Percentiles rank a stretch among this genome's conserved stretches.
These are phyloP conservation scores for Echiichthys vipera DNA, from an alignment of 2,797 vertebrate species.

Conservation along the genomic window DNA sequence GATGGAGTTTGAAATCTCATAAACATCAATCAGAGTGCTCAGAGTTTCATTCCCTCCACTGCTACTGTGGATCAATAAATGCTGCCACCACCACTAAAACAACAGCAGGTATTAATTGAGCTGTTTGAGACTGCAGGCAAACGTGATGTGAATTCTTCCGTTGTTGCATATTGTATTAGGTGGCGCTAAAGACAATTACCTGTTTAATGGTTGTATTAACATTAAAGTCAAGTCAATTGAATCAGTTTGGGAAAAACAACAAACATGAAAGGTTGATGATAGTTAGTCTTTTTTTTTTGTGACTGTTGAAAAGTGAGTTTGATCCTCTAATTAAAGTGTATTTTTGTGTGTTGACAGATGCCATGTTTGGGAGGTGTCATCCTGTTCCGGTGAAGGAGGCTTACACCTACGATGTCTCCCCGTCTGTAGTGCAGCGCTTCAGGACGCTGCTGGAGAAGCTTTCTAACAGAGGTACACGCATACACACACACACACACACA, in stretches of 20 bases:
- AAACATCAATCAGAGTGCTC: constrained; percentile 1
- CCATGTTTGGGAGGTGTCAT: constrained; percentile 93
- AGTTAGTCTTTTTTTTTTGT: background rate
- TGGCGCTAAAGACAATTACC: background rate
- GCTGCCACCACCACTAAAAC: constrained; percentile 3
- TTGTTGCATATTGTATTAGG: background rate
- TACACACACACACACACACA: constrained; percentile 43
- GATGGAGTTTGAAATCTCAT: too few relatives aligned
- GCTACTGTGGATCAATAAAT: constrained; percentile 27
- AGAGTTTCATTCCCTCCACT: constrained; percentile 5
- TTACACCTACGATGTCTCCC: constrained; percentile 90
- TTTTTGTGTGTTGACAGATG: constrained; percentile 83
- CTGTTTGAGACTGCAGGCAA: background rate
- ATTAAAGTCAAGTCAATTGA: background rate
- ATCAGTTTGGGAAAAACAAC: background rate
- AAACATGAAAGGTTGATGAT: background rate
- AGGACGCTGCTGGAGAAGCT: constrained; percentile 89
- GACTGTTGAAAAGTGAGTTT: background rate
- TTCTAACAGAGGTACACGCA: constrained; percentile 87
- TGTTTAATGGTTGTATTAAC: background rate
- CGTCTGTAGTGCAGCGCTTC: constrained; percentile 86
- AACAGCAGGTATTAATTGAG: constrained; percentile 16
- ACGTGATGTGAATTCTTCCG: background rate
- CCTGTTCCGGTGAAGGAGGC: constrained; percentile 82
- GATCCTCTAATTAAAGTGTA: background rate